Percentiles rank a stretch among this genome's conserved stretches.
These are phyloP conservation scores for Drosophila setosimentum DNA, from an alignment of 2,888 invertebrate genomes.

Conservation along the genomic window DNA sequence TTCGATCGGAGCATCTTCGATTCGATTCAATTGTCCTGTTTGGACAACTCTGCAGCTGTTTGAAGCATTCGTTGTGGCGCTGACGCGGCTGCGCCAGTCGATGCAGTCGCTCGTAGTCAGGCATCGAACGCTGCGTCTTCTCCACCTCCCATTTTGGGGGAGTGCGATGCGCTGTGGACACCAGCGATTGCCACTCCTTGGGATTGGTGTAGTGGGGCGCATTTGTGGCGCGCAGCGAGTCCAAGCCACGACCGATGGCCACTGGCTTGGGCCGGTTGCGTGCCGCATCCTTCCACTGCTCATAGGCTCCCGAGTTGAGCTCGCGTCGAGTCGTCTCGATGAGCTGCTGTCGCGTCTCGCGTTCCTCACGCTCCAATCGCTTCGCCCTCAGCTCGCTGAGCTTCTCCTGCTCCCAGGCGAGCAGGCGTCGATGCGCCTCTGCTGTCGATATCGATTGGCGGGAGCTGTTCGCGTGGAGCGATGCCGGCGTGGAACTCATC, in stretches of 20 bases:
- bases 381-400: conserved; percentile 14
- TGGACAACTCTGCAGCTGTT: not conserved
- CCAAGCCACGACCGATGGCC: conserved; percentile 80
- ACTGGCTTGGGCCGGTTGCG: conserved; percentile 81
- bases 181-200: conserved; percentile 69
- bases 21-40: not conserved
- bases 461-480: not conserved
- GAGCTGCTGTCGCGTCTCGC: not conserved
- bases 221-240: conserved; percentile 79
- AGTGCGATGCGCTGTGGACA: not conserved
- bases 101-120: conserved; percentile 36
- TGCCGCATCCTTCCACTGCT: conserved; percentile 36
- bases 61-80: not conserved
- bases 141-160: not conserved
- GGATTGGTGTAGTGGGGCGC: conserved; percentile 81
- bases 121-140: not conserved
- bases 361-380: conserved; percentile 9
- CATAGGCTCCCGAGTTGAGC: conserved; percentile 17
- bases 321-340: conserved; percentile 23
- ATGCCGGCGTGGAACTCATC: not conserved
- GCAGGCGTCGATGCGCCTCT: conserved; percentile 21
- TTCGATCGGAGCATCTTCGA: too few species aligned
- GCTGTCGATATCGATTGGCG: not conserved
- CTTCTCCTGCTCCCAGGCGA: conserved; percentile 28
- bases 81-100: conserved; percentile 44